A percentile compares a stretch with the other conserved stretches of the same genome.
These are phyloP conservation scores for Xanthia togata DNA, from an alignment of 2,888 invertebrate genomes.

Conservation along the genomic window DNA sequence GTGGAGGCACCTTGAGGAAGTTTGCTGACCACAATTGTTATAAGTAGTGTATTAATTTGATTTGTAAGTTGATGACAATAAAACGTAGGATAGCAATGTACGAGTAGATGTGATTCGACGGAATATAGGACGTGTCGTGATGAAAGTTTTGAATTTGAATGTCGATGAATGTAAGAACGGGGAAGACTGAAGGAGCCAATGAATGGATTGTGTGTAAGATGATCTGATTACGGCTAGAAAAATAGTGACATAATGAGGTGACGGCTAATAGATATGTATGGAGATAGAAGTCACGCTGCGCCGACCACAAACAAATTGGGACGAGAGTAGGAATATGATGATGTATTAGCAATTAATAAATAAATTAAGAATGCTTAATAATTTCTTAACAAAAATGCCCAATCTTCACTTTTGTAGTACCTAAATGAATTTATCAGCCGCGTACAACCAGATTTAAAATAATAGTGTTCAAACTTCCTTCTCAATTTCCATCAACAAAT, in stretches of 20 bases:
- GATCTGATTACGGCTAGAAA: neutral
- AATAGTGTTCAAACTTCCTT: neutral
- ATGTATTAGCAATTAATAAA: too few relatives aligned
- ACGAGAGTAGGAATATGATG: neutral
- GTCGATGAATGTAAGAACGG: neutral
- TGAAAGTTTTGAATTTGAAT: neutral
- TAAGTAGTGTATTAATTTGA: constrained; percentile 33
- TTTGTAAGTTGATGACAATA: constrained; percentile 13
- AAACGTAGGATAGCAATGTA: too few relatives aligned
- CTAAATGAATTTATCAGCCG: too few relatives aligned
- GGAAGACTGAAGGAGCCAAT: neutral
- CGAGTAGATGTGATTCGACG: neutral
- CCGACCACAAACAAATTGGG: neutral
- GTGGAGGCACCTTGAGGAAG: constrained; percentile 37
- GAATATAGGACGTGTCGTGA: neutral
- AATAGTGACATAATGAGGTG: neutral
- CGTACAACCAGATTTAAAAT: neutral
- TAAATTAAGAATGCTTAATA: neutral
- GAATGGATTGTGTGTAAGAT: neutral
- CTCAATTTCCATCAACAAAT: constrained; percentile 11
- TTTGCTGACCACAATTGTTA: constrained; percentile 32
- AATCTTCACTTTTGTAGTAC: too few relatives aligned
- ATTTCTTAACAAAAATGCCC: neutral
- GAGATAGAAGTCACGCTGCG: too few relatives aligned
- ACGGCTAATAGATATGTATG: neutral